phyloP scores from a whole-genome alignment of 2,888 invertebrate species.

The Sphaerophoria taeniata region DNA sequence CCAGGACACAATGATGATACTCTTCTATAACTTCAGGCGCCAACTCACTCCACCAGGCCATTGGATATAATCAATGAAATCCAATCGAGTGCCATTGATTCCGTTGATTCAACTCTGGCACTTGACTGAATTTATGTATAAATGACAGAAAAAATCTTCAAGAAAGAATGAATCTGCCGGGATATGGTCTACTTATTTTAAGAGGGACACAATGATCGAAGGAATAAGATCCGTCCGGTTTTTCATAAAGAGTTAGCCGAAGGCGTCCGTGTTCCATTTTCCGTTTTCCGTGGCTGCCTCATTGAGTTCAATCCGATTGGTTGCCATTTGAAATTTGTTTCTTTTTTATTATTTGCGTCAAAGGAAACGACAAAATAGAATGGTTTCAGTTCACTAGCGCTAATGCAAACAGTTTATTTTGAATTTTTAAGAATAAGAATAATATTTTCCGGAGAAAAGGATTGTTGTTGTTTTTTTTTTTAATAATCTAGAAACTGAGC shows the following conservation, averaged over 20 bases:
- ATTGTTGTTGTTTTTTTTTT: too few species aligned
- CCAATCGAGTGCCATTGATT: conserved; percentile 61
- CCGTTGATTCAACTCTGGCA: conserved; percentile 45
- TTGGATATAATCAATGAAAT: conserved; percentile 64
- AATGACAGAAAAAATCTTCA: background rate
- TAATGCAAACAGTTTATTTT: conserved; percentile 18
- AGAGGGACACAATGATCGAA: background rate
- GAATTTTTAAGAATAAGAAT: background rate
- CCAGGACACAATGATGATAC: background rate
- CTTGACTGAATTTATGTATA: too few species aligned
- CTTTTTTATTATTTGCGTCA: background rate
- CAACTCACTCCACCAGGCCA: conserved; percentile 24
- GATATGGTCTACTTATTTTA: conserved; percentile 15
- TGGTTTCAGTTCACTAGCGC: background rate
- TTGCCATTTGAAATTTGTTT: conserved; percentile 4
- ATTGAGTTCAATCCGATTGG: conserved; percentile 19
- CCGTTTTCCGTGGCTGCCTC: too few species aligned
- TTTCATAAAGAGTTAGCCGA: background rate
- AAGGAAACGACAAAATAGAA: conserved; percentile 1
- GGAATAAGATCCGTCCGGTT: conserved; percentile 11
- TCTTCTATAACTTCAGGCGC: conserved; percentile 19
- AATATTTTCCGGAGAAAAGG: background rate
- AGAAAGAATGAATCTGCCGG: background rate
- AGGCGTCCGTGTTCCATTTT: conserved; percentile 11
- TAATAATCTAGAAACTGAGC: background rate